Conservation (phyloP, 2,888 invertebrate genomes). For the Polylopha cassiicola region DNA sequence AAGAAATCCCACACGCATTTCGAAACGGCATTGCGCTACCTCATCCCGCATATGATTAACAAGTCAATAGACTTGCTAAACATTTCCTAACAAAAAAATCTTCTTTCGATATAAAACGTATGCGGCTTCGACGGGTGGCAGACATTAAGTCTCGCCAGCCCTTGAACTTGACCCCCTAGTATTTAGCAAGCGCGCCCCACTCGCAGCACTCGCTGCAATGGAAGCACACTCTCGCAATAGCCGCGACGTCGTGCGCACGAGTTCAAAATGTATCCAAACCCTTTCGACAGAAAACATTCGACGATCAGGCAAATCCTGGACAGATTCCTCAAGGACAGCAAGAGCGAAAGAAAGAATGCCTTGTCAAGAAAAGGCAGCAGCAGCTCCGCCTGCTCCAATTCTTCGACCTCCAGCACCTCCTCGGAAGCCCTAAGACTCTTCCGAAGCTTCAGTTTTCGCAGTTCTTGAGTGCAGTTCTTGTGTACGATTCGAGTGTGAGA, state of each 20-base stretch:
- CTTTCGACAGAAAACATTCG: conserved; percentile 83
- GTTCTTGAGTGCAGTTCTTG: conserved; percentile 28
- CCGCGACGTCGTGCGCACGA: conserved; percentile 39
- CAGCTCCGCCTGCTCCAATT: conserved; percentile 44
- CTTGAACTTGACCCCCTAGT: conserved; percentile 49
- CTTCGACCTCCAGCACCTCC: conserved; percentile 32
- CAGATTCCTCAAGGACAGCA: conserved; percentile 70
- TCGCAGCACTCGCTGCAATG: conserved; percentile 17
- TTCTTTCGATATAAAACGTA: conserved; percentile 4
- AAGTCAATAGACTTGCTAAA: conserved; percentile 14
- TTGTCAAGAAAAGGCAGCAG: conserved; percentile 48
- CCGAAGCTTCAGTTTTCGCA: conserved; percentile 30
- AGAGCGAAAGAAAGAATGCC: conserved; percentile 35
- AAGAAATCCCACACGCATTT: conserved; percentile 29
- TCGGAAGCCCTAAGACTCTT: conserved; percentile 33
- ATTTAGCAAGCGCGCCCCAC: conserved; percentile 37
- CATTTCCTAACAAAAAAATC: conserved; percentile 19
- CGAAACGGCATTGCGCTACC: conserved; percentile 21
- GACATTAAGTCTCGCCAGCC: too few relatives aligned
- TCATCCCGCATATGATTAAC: conserved; percentile 19
- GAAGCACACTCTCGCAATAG: conserved; percentile 32
- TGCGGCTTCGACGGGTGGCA: neutral
- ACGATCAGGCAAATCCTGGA: conserved; percentile 82
- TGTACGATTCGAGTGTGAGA: conserved; percentile 20
- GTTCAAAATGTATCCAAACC: conserved; percentile 80